Evolutionary conservation across 2,797 vertebrate genomes (phyloP).

Genomic region (Spizella passerina): DNA sequence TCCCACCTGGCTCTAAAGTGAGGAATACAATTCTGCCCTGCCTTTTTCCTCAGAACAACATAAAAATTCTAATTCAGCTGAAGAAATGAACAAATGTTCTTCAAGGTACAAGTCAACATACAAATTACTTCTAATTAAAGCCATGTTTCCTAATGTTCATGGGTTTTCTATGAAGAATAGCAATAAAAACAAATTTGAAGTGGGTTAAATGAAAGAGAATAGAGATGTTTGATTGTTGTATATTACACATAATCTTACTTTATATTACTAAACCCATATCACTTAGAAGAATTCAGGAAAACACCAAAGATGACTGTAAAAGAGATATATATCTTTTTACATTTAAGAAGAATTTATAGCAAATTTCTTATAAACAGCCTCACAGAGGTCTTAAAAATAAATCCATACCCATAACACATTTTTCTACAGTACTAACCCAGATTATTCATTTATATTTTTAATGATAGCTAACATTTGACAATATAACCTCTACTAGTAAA

Average conservation of each 20-base stretch:
- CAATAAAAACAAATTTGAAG: constrained; percentile 66
- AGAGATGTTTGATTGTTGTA: constrained; percentile 65
- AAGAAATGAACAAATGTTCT: constrained; percentile 68
- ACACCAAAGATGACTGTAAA: constrained; percentile 34
- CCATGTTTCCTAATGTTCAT: constrained; percentile 66
- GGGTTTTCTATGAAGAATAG: constrained; percentile 58
- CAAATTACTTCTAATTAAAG: constrained; percentile 78
- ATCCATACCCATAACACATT: background rate
- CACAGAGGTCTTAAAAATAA: constrained; percentile 35
- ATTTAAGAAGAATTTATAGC: constrained; percentile 14
- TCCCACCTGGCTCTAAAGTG: background rate
- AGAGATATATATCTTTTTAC: background rate
- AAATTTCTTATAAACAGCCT: background rate
- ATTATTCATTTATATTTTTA: constrained; percentile 43
- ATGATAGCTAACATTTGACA: constrained; percentile 34
- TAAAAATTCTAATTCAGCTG: constrained; percentile 62
- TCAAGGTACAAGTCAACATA: constrained; percentile 73
- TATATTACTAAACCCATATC: constrained; percentile 63
- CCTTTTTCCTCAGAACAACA: constrained; percentile 14
- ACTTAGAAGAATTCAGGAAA: constrained; percentile 34
- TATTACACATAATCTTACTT: constrained; percentile 72
- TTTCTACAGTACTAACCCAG: background rate
- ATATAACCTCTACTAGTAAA: background rate
- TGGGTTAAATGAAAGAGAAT: constrained; percentile 71
- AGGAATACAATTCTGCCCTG: background rate